Evolutionary conservation across 2,113 vertebrate species (phyloP), one percentile per base, ranked within the genome.

Genomic region (Vimba vimba): DNA sequence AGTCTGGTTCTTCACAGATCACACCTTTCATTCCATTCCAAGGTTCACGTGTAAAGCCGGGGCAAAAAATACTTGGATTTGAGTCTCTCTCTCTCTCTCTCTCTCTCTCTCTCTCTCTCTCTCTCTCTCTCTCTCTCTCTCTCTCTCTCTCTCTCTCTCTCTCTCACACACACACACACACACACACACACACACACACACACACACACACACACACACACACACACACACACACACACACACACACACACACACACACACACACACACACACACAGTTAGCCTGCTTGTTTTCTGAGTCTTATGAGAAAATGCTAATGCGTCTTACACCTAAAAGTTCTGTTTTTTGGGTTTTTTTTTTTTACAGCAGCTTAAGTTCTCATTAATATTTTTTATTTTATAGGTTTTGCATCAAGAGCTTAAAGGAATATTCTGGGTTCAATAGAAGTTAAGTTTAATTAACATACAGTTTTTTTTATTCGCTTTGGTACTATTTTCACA

Each of bases 21-120:
- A 50, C 79, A 33, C 79, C 79, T 82, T 82, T 82, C 79, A 68
- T n/a, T 8, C 10, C 77, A 39, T 39, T 79, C 77, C 79, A 66
- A 66, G 55, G 2, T 45, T 80, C 78, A 17, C 8, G 15, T 80
- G 59, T 62, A 45, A 60, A 68, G 60, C 50, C 10, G 25, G 6
- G 13, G n/a, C 4, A 25, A 43, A 4, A 79, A 15, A 12, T 9
- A 23, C 30, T 50, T 11, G 77, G 45, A 50, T 50, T 27, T 15
- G 43, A 47, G 43, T 75, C 30, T 69, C 55, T 21, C 6, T 21
- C 52, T 12, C 11, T n/a, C n/a, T n/a, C n/a, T n/a, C n/a, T n/a
- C n/a, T n/a, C n/a, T n/a, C n/a, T n/a, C n/a, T n/a, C n/a, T n/a
- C n/a, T n/a, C n/a, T n/a, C n/a, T n/a, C n/a, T n/a, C n/a, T n/a